phyloP scores from a whole-genome alignment of 2,888 invertebrate genomes.

The Synergus laeviventris region DNA sequence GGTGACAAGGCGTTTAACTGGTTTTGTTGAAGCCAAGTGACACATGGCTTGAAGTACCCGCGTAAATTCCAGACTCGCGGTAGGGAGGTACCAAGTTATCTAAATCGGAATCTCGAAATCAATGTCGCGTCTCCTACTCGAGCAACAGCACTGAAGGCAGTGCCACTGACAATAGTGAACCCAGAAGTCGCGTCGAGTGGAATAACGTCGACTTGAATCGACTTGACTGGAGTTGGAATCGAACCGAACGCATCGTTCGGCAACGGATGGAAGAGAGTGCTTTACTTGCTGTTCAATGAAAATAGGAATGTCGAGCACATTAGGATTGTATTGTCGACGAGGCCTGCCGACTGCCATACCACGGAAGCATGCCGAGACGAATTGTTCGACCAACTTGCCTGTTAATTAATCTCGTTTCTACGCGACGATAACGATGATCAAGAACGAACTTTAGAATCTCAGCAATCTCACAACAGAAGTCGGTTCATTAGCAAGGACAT shows the following conservation, averaged over 20 bases:
- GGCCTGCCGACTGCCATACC: slow-evolving; percentile 18
- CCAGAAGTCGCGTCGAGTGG: slow-evolving; percentile 19
- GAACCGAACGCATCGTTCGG: slow-evolving; percentile 39
- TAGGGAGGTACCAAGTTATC: slow-evolving; percentile 52
- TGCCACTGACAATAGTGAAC: slow-evolving; percentile 25
- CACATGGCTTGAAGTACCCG: neutral
- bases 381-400: slow-evolving; percentile 34
- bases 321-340: slow-evolving; percentile 35
- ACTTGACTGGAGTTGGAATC: slow-evolving; percentile 27
- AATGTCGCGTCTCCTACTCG: slow-evolving; percentile 56
- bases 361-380: slow-evolving; percentile 18
- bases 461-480: slow-evolving; percentile 9
- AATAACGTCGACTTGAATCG: slow-evolving; percentile 35
- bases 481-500: slow-evolving; percentile 25
- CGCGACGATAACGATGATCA: slow-evolving; percentile 35
- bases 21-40: slow-evolving; percentile 27
- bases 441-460: slow-evolving; percentile 24
- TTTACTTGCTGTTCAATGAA: slow-evolving; percentile 38
- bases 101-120: slow-evolving; percentile 67
- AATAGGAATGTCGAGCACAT: slow-evolving; percentile 34
- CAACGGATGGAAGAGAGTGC: slow-evolving; percentile 36
- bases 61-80: slow-evolving; percentile 14
- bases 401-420: slow-evolving; percentile 34
- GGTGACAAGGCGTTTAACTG: slow-evolving; percentile 35
- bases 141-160: slow-evolving; percentile 2